These are phyloP conservation scores for Pantherophis alleghaniensis DNA, from an alignment of 2,797 vertebrate genomes.

Conservation along the genomic window DNA sequence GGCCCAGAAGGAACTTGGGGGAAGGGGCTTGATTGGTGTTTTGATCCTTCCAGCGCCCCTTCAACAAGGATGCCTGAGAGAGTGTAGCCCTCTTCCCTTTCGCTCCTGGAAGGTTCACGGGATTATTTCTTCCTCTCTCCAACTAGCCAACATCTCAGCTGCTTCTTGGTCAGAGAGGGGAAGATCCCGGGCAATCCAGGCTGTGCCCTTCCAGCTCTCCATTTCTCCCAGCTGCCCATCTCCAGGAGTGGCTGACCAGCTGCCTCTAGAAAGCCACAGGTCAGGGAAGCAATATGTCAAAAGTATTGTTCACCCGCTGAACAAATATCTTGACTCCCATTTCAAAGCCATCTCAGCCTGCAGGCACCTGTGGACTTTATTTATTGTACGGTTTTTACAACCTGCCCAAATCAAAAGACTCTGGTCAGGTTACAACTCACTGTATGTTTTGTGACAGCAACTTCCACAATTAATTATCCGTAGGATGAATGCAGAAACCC, in stretches of 20 bases:
- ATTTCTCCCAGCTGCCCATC: not conserved
- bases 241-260: not conserved
- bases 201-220: not conserved
- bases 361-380: not conserved
- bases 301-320: not conserved
- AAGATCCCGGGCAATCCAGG: not conserved
- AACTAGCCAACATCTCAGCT: not conserved
- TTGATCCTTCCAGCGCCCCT: not conserved
- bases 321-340: not conserved
- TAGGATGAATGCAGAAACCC: not conserved
- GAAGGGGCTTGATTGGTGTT: not conserved
- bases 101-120: not conserved
- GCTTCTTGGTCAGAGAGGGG: not conserved
- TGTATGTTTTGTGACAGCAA: not conserved
- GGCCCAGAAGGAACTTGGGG: not conserved
- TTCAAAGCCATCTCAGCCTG: not conserved
- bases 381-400: not conserved
- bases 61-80: not conserved
- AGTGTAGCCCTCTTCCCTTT: conserved; percentile 11
- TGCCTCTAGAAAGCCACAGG: not conserved
- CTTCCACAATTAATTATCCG: not conserved
- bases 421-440: not conserved
- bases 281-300: not conserved
- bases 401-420: not conserved
- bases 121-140: not conserved